phyloP scores from a whole-genome alignment of 2,113 vertebrate species.

The Ascaphus truei region DNA sequence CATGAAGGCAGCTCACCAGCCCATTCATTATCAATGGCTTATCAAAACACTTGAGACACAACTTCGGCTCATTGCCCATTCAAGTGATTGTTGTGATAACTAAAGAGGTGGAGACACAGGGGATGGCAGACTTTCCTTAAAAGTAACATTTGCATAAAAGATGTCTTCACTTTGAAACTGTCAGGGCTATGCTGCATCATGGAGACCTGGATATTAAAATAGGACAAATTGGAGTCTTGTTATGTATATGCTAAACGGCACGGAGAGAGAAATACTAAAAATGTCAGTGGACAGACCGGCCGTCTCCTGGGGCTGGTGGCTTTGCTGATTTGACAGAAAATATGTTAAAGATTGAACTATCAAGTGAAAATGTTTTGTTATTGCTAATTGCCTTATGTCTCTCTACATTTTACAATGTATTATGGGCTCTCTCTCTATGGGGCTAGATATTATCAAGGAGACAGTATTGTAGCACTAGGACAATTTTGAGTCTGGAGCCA shows the following conservation, averaged over 20 bases:
- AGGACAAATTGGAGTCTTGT: conserved; percentile 41
- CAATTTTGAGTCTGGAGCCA: conserved; percentile 36
- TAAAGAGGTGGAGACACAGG: conserved; percentile 39
- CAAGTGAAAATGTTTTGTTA: conserved; percentile 53
- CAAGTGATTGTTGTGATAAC: conserved; percentile 48
- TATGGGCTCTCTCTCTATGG: conserved; percentile 32
- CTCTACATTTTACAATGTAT: conserved; percentile 42
- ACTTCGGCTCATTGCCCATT: conserved; percentile 45
- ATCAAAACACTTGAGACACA: conserved; percentile 47
- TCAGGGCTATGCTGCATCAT: conserved; percentile 25
- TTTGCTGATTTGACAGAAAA: conserved; percentile 45
- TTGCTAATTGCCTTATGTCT: conserved; percentile 52
- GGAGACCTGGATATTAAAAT: conserved; percentile 46
- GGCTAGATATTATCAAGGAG: conserved; percentile 33
- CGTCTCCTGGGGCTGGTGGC: conserved; percentile 53
- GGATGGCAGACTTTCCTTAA: conserved; percentile 24
- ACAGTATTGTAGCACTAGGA: conserved; percentile 4
- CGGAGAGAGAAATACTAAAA: conserved; percentile 33
- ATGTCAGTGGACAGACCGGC: conserved; percentile 46
- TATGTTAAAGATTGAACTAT: conserved; percentile 48
- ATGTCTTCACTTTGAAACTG: neutral
- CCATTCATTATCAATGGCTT: conserved; percentile 49
- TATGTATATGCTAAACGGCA: conserved; percentile 42
- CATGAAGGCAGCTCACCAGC: conserved; percentile 36
- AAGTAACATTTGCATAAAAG: neutral